A percentile compares a stretch with the other conserved stretches of the same genome.
Evolutionary conservation across 2,113 vertebrate species (phyloP).

Genomic region (Crotalus helleri): DNA sequence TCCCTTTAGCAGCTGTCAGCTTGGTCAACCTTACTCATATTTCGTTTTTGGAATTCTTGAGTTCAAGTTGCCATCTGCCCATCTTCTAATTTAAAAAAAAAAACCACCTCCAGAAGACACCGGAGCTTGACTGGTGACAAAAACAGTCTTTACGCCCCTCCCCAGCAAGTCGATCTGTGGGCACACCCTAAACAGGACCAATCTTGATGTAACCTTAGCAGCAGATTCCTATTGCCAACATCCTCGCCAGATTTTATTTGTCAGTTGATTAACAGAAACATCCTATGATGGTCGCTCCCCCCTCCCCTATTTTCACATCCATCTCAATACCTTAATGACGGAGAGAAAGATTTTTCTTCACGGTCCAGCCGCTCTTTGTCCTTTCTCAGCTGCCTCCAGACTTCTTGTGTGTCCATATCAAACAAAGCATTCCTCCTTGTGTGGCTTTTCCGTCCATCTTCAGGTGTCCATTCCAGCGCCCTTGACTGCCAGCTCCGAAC

Average conservation of each 20-base stretch:
- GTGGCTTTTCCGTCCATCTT: constrained; percentile 31
- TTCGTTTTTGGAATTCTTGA: constrained; percentile 15
- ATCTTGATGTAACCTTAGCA: background rate
- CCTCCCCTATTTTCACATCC: background rate
- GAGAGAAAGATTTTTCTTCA: constrained; percentile 24
- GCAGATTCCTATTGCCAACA: background rate
- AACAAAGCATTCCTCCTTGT: constrained; percentile 70
- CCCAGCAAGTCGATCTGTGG: background rate
- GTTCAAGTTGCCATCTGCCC: constrained; percentile 38
- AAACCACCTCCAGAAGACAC: background rate
- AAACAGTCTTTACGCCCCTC: background rate
- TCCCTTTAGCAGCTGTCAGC: constrained; percentile 17
- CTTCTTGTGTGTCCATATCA: constrained; percentile 11
- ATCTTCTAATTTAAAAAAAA: background rate
- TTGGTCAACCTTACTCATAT: background rate
- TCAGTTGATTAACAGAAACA: background rate
- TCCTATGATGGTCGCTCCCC: background rate
- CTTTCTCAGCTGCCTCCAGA: constrained; percentile 4
- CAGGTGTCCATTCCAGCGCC: constrained; percentile 53
- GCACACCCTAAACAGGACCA: constrained; percentile 39
- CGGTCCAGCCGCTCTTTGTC: constrained; percentile 9
- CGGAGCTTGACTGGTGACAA: background rate
- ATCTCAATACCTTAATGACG: constrained; percentile 62
- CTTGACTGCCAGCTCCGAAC: constrained; percentile 37
- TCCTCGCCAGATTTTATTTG: background rate